Conservation (phyloP, 2,113 vertebrate species). For the Rhizomys pruinosus region DNA sequence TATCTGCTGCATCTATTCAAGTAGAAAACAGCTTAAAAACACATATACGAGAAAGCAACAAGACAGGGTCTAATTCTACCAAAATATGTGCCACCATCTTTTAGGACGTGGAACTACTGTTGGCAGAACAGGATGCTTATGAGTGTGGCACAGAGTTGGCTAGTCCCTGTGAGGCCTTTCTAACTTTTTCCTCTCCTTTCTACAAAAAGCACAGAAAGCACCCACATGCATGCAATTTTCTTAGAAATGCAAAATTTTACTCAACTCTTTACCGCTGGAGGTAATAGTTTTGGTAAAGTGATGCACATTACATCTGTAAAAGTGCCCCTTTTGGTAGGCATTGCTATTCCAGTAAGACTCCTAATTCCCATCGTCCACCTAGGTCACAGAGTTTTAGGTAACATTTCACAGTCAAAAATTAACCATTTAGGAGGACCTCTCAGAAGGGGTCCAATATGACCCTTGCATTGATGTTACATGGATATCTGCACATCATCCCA, state of each 20-base stretch:
- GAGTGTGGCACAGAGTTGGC: slow-evolving; percentile 5
- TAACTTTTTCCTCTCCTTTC: slow-evolving; percentile 24
- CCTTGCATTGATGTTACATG: neutral
- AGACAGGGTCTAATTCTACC: slow-evolving; percentile 72
- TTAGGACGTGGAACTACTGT: slow-evolving; percentile 22
- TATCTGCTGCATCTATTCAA: neutral
- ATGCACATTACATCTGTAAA: slow-evolving; percentile 39
- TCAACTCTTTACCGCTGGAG: slow-evolving; percentile 57
- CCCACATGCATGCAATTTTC: neutral
- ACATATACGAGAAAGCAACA: slow-evolving; percentile 72
- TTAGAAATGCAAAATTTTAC: slow-evolving; percentile 68
- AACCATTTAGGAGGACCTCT: neutral
- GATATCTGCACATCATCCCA: neutral
- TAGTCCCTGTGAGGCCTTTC: slow-evolving; percentile 1
- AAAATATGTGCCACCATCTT: slow-evolving; percentile 60
- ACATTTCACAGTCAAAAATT: slow-evolving; percentile 21
- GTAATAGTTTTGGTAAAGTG: slow-evolving; percentile 45
- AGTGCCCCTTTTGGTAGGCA: neutral
- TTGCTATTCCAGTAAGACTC: neutral
- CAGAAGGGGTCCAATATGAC: neutral
- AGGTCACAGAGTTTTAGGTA: neutral
- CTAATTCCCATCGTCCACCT: neutral
- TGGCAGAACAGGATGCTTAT: slow-evolving; percentile 41
- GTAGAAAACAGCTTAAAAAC: slow-evolving; percentile 65
- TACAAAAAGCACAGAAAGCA: slow-evolving; percentile 45